Conservation (phyloP, 2,797 vertebrate species). For the Molothrus ater region DNA sequence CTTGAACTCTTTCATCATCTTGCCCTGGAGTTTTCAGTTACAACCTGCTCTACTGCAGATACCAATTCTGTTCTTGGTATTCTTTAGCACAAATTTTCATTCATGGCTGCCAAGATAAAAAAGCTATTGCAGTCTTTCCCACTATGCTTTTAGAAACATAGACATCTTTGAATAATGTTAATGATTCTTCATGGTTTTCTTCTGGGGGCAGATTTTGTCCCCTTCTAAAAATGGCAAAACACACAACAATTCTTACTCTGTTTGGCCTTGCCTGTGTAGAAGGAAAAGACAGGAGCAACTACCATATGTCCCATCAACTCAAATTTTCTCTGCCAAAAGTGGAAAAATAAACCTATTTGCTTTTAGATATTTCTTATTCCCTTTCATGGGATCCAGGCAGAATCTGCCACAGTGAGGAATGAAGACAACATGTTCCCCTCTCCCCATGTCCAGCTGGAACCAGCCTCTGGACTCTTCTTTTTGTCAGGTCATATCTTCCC, state of each 20-base stretch:
- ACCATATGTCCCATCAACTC: not conserved
- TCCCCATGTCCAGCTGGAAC: constrained; percentile 60
- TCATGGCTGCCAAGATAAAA: not conserved
- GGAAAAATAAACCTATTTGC: not conserved
- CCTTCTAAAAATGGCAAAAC: not conserved
- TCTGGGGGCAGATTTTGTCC: not conserved
- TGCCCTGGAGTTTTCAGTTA: not conserved
- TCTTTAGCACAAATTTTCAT: not conserved
- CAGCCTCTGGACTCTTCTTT: constrained; percentile 61
- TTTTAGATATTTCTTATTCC: not conserved
- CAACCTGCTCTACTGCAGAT: not conserved
- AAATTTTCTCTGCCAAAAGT: not conserved
- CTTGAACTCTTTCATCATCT: not conserved
- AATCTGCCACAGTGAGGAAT: constrained; percentile 40
- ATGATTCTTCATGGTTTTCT: not conserved
- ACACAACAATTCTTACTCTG: not conserved
- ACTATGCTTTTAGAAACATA: not conserved
- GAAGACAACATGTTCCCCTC: constrained; percentile 24
- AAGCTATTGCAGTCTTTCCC: not conserved
- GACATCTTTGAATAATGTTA: not conserved
- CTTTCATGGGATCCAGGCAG: not conserved
- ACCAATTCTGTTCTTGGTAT: not conserved
- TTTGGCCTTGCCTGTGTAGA: not conserved
- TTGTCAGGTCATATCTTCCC: constrained; percentile 68
- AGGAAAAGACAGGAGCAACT: not conserved